phyloP scores from a whole-genome alignment of 2,888 invertebrate genomes.

The Cosmia trapezina region DNA sequence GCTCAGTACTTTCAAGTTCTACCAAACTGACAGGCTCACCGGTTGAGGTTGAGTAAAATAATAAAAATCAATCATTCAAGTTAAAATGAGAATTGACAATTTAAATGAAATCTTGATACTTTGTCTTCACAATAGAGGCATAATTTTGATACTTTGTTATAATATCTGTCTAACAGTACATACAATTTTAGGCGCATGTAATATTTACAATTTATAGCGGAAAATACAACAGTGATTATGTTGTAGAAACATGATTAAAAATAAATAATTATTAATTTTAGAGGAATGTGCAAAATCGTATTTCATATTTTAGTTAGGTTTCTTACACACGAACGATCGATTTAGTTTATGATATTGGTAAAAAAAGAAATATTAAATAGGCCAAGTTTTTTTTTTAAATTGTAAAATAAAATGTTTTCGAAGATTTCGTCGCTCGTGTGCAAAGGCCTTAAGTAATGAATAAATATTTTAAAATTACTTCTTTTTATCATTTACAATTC shows the following conservation, averaged over 20 bases:
- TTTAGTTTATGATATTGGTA: neutral
- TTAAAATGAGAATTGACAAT: neutral
- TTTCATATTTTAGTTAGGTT: slow-evolving; percentile 46
- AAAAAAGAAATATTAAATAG: neutral
- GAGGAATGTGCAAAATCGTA: slow-evolving; percentile 67
- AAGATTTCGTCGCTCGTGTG: slow-evolving; percentile 12
- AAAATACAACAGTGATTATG: slow-evolving; percentile 40
- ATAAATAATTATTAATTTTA: slow-evolving; percentile 52
- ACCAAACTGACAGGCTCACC: neutral
- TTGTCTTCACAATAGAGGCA: slow-evolving; percentile 11
- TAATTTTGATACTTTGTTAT: slow-evolving; percentile 38
- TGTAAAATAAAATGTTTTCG: neutral
- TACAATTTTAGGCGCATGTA: slow-evolving; percentile 36
- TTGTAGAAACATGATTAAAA: slow-evolving; percentile 45
- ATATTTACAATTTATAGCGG: slow-evolving; percentile 54
- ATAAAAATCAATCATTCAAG: neutral
- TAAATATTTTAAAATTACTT: slow-evolving; percentile 11
- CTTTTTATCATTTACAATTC: slow-evolving; percentile 59
- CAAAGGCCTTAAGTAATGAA: slow-evolving; percentile 10
- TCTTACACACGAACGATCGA: slow-evolving; percentile 14
- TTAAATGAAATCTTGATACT: slow-evolving; percentile 30
- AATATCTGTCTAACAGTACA: slow-evolving; percentile 45
- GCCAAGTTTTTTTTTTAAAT: neutral
- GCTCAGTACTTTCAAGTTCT: neutral
- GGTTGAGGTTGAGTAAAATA: neutral